phyloP scores from a whole-genome alignment of 2,797 vertebrate species.

The Spinibarbus caldwelli region DNA sequence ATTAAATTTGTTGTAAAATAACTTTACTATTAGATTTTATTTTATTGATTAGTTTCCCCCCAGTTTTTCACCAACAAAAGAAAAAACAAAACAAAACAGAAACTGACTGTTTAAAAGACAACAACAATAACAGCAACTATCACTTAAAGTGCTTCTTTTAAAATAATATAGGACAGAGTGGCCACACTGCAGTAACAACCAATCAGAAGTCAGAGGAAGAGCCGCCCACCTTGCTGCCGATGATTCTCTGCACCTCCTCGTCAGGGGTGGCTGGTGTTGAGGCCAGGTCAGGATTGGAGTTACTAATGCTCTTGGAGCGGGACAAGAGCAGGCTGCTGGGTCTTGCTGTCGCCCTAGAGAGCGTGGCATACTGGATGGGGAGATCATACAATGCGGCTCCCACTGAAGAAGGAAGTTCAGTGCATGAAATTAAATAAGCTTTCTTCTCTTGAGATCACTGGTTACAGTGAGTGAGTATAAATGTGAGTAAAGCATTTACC shows the following conservation, averaged over 20 bases:
- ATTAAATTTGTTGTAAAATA: neutral
- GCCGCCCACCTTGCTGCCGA: constrained; percentile 84
- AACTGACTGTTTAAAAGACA: neutral
- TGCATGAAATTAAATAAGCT: neutral
- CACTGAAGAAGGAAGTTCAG: constrained; percentile 23
- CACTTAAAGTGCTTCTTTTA: neutral
- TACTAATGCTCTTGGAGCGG: constrained; percentile 92
- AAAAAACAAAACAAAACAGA: neutral
- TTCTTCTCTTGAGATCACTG: neutral
- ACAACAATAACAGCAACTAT: neutral
- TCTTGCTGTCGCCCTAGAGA: constrained; percentile 82
- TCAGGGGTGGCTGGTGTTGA: constrained; percentile 84
- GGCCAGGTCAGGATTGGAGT: constrained; percentile 91
- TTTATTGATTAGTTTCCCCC: neutral
- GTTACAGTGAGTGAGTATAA: neutral
- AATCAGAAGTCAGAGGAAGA: neutral
- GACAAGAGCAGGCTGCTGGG: constrained; percentile 85
- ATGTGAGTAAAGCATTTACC: neutral
- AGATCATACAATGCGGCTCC: constrained; percentile 70
- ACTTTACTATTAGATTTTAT: neutral
- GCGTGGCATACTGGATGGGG: constrained; percentile 83
- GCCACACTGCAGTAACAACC: constrained; percentile 5
- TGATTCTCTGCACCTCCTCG: constrained; percentile 89
- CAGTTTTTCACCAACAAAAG: neutral
- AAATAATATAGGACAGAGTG: neutral